phyloP scores from a whole-genome alignment of 2,797 vertebrate species.

The Leptoclinus maculatus region DNA sequence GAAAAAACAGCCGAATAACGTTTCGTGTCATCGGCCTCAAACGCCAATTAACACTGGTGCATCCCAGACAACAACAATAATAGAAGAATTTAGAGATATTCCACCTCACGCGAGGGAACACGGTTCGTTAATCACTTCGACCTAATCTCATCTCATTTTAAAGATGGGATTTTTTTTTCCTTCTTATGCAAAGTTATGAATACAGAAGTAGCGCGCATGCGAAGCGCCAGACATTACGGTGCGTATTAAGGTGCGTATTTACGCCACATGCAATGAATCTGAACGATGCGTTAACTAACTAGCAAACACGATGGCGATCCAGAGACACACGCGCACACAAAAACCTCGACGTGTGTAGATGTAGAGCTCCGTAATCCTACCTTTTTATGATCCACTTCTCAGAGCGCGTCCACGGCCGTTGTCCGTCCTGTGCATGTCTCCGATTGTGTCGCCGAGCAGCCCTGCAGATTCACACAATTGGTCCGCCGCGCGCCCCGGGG shows the following conservation, averaged over 20 bases:
- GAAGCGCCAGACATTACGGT: conserved; percentile 12
- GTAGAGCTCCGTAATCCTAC: conserved; percentile 30
- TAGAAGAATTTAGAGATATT: neutral
- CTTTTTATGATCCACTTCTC: conserved; percentile 67
- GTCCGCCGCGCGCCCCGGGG: conserved; percentile 75
- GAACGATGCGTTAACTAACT: conserved; percentile 26
- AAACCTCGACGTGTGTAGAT: neutral
- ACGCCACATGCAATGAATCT: conserved; percentile 26
- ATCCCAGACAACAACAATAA: conserved; percentile 15
- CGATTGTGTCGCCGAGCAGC: conserved; percentile 73
- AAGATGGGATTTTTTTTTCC: neutral
- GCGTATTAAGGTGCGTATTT: conserved; percentile 28
- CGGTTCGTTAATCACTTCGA: conserved; percentile 9
- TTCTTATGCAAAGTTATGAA: conserved; percentile 54
- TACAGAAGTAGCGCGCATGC: conserved; percentile 34
- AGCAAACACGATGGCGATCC: neutral
- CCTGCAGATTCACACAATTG: conserved; percentile 77
- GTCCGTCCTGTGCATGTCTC: conserved; percentile 76
- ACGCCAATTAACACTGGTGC: neutral
- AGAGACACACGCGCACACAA: neutral
- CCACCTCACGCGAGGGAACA: conserved; percentile 3
- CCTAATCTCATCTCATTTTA: neutral
- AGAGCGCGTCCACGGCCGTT: conserved; percentile 66
- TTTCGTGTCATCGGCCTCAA: neutral
- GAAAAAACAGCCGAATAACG: neutral